Evolutionary conservation across 2,113 vertebrate genomes (phyloP), one percentile per base, ranked within the genome.

Genomic region (Neolamprologus cancellatus): DNA sequence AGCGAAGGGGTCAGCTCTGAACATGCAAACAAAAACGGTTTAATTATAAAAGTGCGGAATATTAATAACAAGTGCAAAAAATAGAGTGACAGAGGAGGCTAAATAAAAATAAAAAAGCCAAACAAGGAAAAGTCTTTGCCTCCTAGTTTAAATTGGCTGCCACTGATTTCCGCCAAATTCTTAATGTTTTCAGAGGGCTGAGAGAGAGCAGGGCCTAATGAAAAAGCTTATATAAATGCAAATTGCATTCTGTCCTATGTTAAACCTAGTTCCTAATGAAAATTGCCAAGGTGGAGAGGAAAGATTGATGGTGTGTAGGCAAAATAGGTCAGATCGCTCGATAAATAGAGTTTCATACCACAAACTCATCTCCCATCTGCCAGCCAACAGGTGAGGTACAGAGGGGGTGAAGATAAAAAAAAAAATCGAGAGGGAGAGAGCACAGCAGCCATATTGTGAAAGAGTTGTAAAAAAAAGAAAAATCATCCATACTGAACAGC

Each of bases 181-280:
- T 66, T 91, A 94, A 95, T 94, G 91, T 96, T 95, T 95, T 91
- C 89, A 91, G 88, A 94, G 88, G 87, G 89, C 91, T 89, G 83
- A 78, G 89, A 66, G 32, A 94, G 90, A 92, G 84, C 80, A 64
- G 34, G 88, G 93, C 87, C 92, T 95, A 96, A 96, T 96, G 95
- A 96, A 97, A 97, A 96, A 96, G 93, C 96, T 97, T 95, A 96
- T 96, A 96, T 96, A 96, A 96, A 96, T 96, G 96, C 95, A 96
- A 96, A 96, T 97, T 95, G 91, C 91, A 95, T 95, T 94, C 94
- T 93, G 93, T 94, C 88, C 92, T 93, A 95, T 96, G 94, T 96
- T 95, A 96, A 95, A 96, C 92, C 93, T 84, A 74, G 61, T 82
- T 86, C 79, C 76, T 95, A 96, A 95, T 96, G 95, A 94, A 95